Evolutionary conservation across 2,888 invertebrate genomes (phyloP), one percentile per base, ranked within the genome.

Genomic region (Oscheius sp.): DNA sequence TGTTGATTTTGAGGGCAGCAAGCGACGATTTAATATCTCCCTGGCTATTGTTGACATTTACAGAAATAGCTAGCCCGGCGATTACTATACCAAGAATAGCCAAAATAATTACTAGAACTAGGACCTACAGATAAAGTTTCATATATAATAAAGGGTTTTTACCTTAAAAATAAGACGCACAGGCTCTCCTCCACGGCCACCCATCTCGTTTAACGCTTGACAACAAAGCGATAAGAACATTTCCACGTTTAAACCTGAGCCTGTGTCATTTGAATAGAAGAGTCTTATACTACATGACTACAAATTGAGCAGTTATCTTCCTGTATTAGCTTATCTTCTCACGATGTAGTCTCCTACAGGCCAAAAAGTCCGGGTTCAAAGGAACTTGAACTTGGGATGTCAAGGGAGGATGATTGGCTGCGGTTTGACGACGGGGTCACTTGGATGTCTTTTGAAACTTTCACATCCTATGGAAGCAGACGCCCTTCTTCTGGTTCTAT

Each of bases 71-170:
- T 12, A 61, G 25, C 35, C 18, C 18, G 45, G 61, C 61, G n/a
- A 61, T 61, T n/a, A 21, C n/a, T 13, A 61, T 41, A 43, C 43
- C 45, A 18, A 61, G n/a, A 13, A 61, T 43, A 41, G 61, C 45
- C 23, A 61, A 43, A n/a, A 41, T 1, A 12, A 41, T 18, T 13
- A 61, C 1, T 1, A 61, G 21, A 13, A 61, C 7, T n/a, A 61
- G 21, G 13, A 16, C 21, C 61, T 61, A n/a, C 16, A 61, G 13
- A 55, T 55, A 6, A 7, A 21, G 25, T 35, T 35, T 35, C n/a
- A 35, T 9, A 6, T 35, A 9, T 6, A 55, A 23, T 25, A 23
- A 55, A 55, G 5, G 25, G 25, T 23, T 13, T 3, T 23, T 5
- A 55, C 55, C 55, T 55, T 55, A 23, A 55, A 23, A 21, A 55